These are phyloP conservation scores for Ictalurus punctatus DNA, from an alignment of 2,113 vertebrate species.

Conservation along the genomic window DNA sequence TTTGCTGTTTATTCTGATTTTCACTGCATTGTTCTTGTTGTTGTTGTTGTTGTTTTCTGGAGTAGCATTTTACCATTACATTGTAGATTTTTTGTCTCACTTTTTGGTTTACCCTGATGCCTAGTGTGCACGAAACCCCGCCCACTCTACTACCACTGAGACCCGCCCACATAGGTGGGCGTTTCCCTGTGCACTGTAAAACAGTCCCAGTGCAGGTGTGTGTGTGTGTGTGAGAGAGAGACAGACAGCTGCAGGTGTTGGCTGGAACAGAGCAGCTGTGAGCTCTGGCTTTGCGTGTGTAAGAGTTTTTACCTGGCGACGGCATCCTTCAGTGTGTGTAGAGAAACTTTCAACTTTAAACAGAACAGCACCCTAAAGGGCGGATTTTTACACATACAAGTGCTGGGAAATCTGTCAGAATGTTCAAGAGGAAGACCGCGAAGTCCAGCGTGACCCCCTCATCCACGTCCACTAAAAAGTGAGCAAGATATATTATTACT, in stretches of 20 bases:
- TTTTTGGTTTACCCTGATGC: background rate
- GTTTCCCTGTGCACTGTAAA: background rate
- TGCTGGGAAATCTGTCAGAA: slow-evolving; percentile 56
- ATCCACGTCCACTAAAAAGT: slow-evolving; percentile 40
- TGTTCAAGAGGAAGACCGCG: slow-evolving; percentile 64
- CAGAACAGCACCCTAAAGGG: background rate
- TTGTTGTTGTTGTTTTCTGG: too few species aligned
- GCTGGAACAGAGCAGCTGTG: background rate
- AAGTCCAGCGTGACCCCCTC: slow-evolving; percentile 43
- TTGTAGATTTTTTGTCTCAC: background rate
- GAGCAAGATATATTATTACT: background rate
- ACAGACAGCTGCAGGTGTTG: slow-evolving; percentile 27
- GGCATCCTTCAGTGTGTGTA: background rate
- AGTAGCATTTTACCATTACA: background rate
- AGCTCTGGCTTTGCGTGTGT: background rate
- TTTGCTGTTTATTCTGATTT: too few species aligned
- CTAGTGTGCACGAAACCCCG: too few species aligned
- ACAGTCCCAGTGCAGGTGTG: background rate
- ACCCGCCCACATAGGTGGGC: background rate
- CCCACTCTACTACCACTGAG: background rate
- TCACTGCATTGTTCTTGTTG: too few species aligned
- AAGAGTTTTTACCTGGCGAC: background rate
- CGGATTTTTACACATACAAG: slow-evolving; percentile 47
- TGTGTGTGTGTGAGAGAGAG: slow-evolving; percentile 12
- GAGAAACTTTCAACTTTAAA: background rate